These are phyloP conservation scores for Prinia subflava DNA, from an alignment of 2,113 vertebrate genomes.

Conservation along the genomic window DNA sequence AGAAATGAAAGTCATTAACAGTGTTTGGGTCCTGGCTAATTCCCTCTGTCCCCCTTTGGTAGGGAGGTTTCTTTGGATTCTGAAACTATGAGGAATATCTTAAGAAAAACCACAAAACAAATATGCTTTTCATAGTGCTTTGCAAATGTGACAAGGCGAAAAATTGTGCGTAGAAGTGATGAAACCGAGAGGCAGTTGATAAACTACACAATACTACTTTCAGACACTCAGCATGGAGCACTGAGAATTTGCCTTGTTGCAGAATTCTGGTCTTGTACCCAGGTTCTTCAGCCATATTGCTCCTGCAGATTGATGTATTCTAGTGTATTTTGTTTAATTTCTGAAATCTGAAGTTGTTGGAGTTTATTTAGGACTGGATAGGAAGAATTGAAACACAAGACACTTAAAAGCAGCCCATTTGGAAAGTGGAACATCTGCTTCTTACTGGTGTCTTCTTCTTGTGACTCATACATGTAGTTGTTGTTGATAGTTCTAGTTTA, in stretches of 20 bases:
- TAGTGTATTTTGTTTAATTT: neutral
- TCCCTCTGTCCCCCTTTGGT: neutral
- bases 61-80: neutral
- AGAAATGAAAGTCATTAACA: neutral
- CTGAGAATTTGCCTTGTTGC: neutral
- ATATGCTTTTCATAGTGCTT: neutral
- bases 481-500: neutral
- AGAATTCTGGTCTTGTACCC: neutral
- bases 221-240: neutral
- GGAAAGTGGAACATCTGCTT: neutral
- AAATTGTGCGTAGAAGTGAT: neutral
- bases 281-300: neutral
- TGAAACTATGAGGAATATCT: neutral
- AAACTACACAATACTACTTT: rapidly evolving
- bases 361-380: neutral
- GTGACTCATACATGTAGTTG: neutral
- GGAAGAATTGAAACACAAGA: neutral
- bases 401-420: neutral
- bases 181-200: neutral
- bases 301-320: neutral
- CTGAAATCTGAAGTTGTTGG: neutral
- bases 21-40: neutral
- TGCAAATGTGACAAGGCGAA: neutral
- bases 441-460: neutral
- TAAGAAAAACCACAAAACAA: neutral